Evolutionary conservation across 2,113 vertebrate species (phyloP), one percentile per base, ranked within the genome.

Genomic region (Anser brachyrhynchus): DNA sequence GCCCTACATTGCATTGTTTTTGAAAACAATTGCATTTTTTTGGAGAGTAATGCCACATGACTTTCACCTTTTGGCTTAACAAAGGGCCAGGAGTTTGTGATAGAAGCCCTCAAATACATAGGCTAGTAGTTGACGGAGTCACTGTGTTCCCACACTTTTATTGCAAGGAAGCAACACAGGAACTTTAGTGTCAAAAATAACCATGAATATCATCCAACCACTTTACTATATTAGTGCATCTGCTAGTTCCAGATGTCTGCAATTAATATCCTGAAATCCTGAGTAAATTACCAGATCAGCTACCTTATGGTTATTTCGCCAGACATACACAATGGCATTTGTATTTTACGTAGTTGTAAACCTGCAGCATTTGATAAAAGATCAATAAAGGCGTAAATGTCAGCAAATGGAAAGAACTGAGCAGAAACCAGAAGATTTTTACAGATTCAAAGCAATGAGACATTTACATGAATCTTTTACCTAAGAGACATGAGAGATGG

Each of bases 191-290:
- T 23, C 65, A 88, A 87, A 91, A 91, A 86, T 43, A 89, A 62
- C 51, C 21, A 57, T 37, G 1, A 92, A n/a, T 77, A 84, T 43
- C 49, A 46, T 64, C 33, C 72, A 92, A 62, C 76, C 49, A 44
- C 16, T 76, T 20, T 57, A 46, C 23, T 92, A 21, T 51, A 65
- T 58, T 76, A 92, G 20, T 4, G 20, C 57, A 91, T 51, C 57
- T 89, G 51, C 49, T 52, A 58, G 29, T 88, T 89, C 59, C 61
- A 92, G 71, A 66, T 89, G 74, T 78, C 74, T 87, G 64, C 8
- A 92, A 66, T 75, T 87, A 93, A 75, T 95, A 87, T 69, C 54
- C 33, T 75, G 46, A 90, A 89, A 71, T 39, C 46, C 28, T 54
- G 22, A 70, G 13, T 82, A 52, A 79, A 89, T 77, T 92, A 82